A percentile compares a stretch with the other conserved stretches of the same genome.
phyloP scores from a whole-genome alignment of 2,888 invertebrate genomes.

The Synergus laeviventris region DNA sequence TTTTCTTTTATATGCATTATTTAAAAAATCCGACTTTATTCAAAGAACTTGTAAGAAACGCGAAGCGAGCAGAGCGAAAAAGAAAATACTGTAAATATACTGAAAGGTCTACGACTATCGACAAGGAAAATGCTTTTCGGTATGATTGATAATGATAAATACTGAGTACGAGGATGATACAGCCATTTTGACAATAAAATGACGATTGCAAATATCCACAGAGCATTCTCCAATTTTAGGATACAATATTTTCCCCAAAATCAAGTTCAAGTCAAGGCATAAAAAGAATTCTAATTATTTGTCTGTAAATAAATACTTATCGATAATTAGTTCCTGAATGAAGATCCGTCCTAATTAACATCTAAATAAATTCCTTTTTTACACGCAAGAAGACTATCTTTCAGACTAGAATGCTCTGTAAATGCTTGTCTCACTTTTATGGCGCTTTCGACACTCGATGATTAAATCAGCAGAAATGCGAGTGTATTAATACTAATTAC shows the following conservation, averaged over 20 bases:
- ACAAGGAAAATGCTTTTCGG: conserved; percentile 28
- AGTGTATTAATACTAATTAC: conserved; percentile 57
- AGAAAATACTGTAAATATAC: conserved; percentile 31
- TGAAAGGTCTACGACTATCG: conserved; percentile 39
- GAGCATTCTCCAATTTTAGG: conserved; percentile 14
- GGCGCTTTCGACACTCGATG: conserved; percentile 47
- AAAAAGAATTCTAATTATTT: neutral
- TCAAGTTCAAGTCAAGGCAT: neutral
- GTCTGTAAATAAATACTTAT: neutral
- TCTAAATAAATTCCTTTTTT: neutral
- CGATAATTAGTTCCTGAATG: neutral
- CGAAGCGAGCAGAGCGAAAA: conserved; percentile 8
- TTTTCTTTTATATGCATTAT: neutral
- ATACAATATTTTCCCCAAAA: conserved; percentile 12
- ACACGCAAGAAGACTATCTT: conserved; percentile 5
- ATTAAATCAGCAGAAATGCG: conserved; percentile 55
- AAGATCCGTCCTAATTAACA: neutral
- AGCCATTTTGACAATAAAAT: neutral
- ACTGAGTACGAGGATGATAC: conserved; percentile 25
- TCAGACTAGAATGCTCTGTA: conserved; percentile 7
- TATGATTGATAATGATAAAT: conserved; percentile 32
- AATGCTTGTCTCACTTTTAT: conserved; percentile 6
- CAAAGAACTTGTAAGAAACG: neutral
- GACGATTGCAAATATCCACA: conserved; percentile 7
- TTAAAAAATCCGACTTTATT: neutral